Conservation (phyloP, 2,797 vertebrate species). For the Poeciliopsis turneri region DNA sequence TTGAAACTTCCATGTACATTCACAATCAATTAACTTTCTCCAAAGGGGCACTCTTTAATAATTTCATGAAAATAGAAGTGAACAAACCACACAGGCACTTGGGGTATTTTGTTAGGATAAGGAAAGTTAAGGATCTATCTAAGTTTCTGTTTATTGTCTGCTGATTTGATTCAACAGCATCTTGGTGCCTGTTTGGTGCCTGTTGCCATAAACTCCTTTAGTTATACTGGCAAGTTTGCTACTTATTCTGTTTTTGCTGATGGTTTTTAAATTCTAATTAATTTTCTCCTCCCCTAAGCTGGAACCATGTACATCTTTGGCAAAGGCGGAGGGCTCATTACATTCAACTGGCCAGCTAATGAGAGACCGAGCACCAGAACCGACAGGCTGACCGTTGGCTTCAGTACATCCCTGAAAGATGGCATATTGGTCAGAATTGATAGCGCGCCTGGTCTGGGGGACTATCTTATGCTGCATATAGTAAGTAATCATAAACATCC, state of each 20-base stretch:
- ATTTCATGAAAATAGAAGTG: neutral
- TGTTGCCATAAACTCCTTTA: neutral
- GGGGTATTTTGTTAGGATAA: neutral
- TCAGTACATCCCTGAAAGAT: conserved; percentile 97
- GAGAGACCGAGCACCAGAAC: conserved; percentile 96
- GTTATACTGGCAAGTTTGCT: neutral
- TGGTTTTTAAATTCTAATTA: neutral
- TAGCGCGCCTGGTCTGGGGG: conserved; percentile 92
- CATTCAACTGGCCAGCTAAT: conserved; percentile 95
- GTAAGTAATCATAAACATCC: conserved; percentile 80
- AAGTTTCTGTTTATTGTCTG: neutral
- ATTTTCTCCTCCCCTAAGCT: conserved; percentile 75
- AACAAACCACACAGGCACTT: neutral
- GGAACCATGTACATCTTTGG: conserved; percentile 98
- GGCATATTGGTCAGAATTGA: conserved; percentile 95
- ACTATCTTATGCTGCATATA: conserved; percentile 97
- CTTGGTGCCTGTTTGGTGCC: neutral
- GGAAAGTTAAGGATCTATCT: neutral
- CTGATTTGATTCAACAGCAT: neutral
- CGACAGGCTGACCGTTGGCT: conserved; percentile 94
- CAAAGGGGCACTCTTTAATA: neutral
- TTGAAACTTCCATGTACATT: neutral
- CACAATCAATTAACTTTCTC: neutral
- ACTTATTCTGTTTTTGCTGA: neutral
- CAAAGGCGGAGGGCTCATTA: conserved; percentile 94